Base-by-base conservation (phyloP, 2,797 vertebrate species). In the Sebastes cheni region DNA sequence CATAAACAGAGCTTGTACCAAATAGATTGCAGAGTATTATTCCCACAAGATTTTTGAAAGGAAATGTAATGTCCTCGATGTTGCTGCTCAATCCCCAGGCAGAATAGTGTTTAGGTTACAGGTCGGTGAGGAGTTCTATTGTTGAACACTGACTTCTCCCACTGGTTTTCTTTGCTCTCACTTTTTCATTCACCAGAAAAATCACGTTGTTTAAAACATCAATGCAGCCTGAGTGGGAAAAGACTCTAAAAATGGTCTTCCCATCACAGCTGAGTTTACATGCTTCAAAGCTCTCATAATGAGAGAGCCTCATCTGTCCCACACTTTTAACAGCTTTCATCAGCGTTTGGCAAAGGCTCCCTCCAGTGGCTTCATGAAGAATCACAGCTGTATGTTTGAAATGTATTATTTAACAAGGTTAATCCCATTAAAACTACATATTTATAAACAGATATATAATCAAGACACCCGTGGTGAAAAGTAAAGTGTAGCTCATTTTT, bases 341-440 rank as follows among this genome's bases (percentile, higher is more conserved):
- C 39, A 27, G 3, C 5, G 3, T 42, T 73, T 82, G 64, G 9
- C 32, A 60, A 75, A 64, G 27, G 32, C 76, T 72, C 77, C 69
- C 70, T 62, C 86, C 14, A 74, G 73, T 79, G 86, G 80, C 58
- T 36, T 3, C 2, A 60, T 4, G 2, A 60, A 6, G 36, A 71
- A 77, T 13, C 52, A 61, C 72, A 77, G 2, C n/a, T 62, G 22
- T 5, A 59, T 2, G 3, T 73, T 39, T 60, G 5, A 6, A 60
- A 36, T 5, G 8, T 34, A 13, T 64, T 46, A 22, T 27, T 13
- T 50, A 18, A 60, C 5, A 14, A 59, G 6, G 18, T 46, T 55
- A 12, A 64, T 58, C 9, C 2, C 58, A 52, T 29, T 8, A 14
- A 54, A 52, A 64, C 12, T 50, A 50, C 6, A 25, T 34, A 14